Evolutionary conservation across 2,888 invertebrate species (phyloP).

Genomic region (Aporophyla nigra): DNA sequence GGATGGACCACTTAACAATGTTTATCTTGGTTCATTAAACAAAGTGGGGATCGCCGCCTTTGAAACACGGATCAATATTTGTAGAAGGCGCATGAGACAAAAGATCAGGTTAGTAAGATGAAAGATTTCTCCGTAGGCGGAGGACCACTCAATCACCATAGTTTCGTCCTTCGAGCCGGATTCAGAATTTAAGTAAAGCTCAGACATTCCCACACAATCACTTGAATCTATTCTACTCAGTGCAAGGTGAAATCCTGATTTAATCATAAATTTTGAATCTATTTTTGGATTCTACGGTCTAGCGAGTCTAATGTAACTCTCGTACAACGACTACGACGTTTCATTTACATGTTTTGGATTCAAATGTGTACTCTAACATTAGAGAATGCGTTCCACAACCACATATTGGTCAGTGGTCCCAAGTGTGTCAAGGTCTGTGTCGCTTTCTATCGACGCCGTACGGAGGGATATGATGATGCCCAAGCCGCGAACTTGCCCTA

Average conservation of each 20-base stretch:
- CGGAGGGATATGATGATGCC: conserved; percentile 32
- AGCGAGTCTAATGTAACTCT: background rate
- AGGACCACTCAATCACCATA: background rate
- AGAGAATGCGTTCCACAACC: conserved; percentile 4
- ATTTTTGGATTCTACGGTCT: background rate
- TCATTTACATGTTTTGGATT: background rate
- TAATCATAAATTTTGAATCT: too few species aligned
- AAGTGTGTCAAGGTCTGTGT: conserved; percentile 58
- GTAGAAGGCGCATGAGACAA: background rate
- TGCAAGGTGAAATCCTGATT: too few species aligned
- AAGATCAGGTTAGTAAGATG: background rate
- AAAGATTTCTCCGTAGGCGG: background rate
- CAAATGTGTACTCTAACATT: conserved; percentile 1
- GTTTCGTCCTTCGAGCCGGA: background rate
- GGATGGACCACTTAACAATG: conserved; percentile 26
- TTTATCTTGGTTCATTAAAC: conserved; percentile 33
- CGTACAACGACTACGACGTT: background rate
- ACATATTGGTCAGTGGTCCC: conserved; percentile 42
- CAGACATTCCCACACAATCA: background rate
- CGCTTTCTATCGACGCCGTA: conserved; percentile 59
- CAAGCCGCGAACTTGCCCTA: conserved; percentile 50
- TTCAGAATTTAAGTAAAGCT: background rate
- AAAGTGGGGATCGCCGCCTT: background rate
- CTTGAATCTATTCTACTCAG: background rate
- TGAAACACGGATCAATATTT: conserved; percentile 18